A percentile compares a stretch with the other conserved stretches of the same genome.
Conservation (phyloP, 2,797 vertebrate genomes). For the Orestias chungarensis region DNA sequence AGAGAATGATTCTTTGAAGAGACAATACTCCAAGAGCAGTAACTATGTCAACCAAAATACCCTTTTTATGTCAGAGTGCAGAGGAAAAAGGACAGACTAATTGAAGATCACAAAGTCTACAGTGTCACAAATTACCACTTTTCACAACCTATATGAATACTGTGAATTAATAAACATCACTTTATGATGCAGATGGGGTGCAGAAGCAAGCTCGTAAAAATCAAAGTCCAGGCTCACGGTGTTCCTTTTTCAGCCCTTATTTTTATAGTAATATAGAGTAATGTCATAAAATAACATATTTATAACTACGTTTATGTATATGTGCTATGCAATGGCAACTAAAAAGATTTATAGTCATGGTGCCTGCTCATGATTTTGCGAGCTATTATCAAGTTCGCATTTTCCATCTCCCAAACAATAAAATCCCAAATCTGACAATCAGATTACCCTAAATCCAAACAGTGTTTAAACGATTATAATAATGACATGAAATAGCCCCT, state of each 20-base stretch:
- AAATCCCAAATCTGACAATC: slow-evolving; percentile 69
- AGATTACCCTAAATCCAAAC: slow-evolving; percentile 70
- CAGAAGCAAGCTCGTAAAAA: neutral
- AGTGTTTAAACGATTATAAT: slow-evolving; percentile 71
- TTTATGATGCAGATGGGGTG: too few relatives aligned
- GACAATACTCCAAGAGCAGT: too few relatives aligned
- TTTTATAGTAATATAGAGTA: slow-evolving; percentile 28
- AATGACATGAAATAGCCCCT: slow-evolving; percentile 70
- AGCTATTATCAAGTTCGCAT: slow-evolving; percentile 66
- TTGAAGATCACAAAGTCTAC: too few relatives aligned
- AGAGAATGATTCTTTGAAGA: too few relatives aligned
- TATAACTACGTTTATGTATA: slow-evolving; percentile 3
- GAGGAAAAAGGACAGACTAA: too few relatives aligned
- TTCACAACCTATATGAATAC: too few relatives aligned
- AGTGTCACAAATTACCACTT: too few relatives aligned
- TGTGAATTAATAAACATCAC: too few relatives aligned
- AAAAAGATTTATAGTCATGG: slow-evolving; percentile 24
- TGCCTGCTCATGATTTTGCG: slow-evolving; percentile 42
- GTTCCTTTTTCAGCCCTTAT: neutral
- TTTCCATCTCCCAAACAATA: slow-evolving; percentile 67
- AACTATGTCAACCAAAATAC: too few relatives aligned
- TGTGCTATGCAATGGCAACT: slow-evolving; percentile 23
- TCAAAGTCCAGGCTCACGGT: neutral
- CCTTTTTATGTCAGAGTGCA: too few relatives aligned
- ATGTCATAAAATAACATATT: slow-evolving; percentile 31